phyloP scores from a whole-genome alignment of 2,888 invertebrate genomes.

The Meta bourneti region DNA sequence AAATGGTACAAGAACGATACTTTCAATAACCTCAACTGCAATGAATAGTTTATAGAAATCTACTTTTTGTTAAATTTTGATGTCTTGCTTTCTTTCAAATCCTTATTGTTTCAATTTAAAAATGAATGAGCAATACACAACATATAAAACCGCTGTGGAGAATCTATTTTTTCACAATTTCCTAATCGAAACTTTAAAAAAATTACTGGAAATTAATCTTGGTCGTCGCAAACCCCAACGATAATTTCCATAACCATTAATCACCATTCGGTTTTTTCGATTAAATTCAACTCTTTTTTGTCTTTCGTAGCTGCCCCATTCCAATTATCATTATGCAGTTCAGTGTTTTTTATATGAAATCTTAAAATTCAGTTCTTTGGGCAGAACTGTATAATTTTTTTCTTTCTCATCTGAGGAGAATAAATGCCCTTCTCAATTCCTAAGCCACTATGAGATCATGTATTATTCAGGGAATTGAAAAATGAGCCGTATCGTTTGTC shows the following conservation, averaged over 20 bases:
- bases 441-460: background rate
- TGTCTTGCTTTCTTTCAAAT: too few relatives aligned
- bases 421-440: background rate
- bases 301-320: background rate
- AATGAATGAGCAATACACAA: too few relatives aligned
- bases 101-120: too few relatives aligned
- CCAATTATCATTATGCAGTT: background rate
- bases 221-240: background rate
- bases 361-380: conserved; percentile 25
- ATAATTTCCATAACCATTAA: conserved; percentile 1
- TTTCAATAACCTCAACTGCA: too few relatives aligned
- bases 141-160: too few relatives aligned
- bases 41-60: too few relatives aligned
- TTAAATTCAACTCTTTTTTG: background rate
- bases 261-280: background rate
- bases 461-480: conserved; percentile 18
- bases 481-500: conserved; percentile 2
- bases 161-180: too few relatives aligned
- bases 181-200: background rate
- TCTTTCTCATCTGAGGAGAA: background rate
- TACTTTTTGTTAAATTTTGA: too few relatives aligned
- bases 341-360: background rate
- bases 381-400: conserved; percentile 16
- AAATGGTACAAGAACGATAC: too few relatives aligned
- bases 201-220: background rate